Evolutionary conservation across 2,888 invertebrate species (phyloP), one percentile per base, ranked within the genome.

Genomic region (Philaethria dido): DNA sequence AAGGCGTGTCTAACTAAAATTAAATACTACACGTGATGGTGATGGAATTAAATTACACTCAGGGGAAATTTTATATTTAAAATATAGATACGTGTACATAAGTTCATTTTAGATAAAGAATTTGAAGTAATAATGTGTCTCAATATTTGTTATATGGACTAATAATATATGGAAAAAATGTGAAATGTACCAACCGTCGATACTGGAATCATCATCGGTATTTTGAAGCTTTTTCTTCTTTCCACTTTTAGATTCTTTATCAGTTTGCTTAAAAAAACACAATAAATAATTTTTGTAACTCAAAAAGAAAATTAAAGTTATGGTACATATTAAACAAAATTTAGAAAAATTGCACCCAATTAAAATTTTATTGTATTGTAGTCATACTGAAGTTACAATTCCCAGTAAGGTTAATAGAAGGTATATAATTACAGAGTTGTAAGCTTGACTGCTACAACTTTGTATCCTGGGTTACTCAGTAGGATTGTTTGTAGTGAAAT

Each of bases 181-280:
- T 60, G 44, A 39, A 57, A 20, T 73, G 76, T 72, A 64, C 64
- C 14, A 75, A 84, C 85, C 80, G 68, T 77, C 82, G 20, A 52
- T 74, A 44, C 74, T 78, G 11, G 81, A 79, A 4, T 74, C 76
- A 3, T 75, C 74, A 2, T 54, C 62, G 55, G 66, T 61, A 52
- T 65, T 64, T 62, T 69, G 9, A 14, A 36, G n/a, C 66, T 75
- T 71, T 52, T 69, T 74, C 36, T 29, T 65, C 64, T 76, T 75
- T 29, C 73, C 70, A 13, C 13, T 65, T 59, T 74, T 72, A 25
- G 61, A 5, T 0, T 36, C 62, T 73, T 69, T 74, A 73, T 60
- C 63, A 16, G 48, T 18, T 45, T n/a, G 18, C 66, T 59, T 65
- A 3, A 60, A 64, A 33, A 14, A 50, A n/a, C 18, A 45, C 4